A percentile compares a stretch with the other conserved stretches of the same genome.
phyloP scores from a whole-genome alignment of 1,140 invertebrate genomes.

The Diorhabda sublineata region DNA sequence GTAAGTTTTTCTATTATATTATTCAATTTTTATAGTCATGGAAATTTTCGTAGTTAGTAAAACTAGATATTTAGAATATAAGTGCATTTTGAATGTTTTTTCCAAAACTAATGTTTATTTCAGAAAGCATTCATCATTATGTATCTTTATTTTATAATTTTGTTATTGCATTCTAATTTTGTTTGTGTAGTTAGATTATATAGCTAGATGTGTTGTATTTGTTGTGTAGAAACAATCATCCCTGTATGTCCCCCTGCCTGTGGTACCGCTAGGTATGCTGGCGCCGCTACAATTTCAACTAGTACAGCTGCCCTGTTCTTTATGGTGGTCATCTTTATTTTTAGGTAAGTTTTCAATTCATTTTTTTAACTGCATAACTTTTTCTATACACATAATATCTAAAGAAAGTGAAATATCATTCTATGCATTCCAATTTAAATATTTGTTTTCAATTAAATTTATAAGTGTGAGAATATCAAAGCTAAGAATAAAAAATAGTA shows the following conservation, averaged over 20 bases:
- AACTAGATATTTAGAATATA: no score
- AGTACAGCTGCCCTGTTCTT: constrained; percentile 38
- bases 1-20: constrained; percentile 52
- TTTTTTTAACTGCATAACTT: background rate
- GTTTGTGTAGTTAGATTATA: constrained; percentile 23
- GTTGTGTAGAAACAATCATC: constrained; percentile 75
- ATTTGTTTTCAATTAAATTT: no score
- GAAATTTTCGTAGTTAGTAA: no score
- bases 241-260: constrained; percentile 91
- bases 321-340: constrained; percentile 35
- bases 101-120: no score
- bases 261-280: constrained; percentile 55
- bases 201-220: constrained; percentile 24
- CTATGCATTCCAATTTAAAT: no score
- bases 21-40: no score
- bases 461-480: no score
- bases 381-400: no score
- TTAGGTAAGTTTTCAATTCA: constrained; percentile 36
- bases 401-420: no score
- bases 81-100: no score
- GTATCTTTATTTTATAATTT: constrained; percentile 7
- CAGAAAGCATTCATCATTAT: no score
- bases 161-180: constrained; percentile 8
- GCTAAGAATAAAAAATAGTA: no score
- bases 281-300: constrained; percentile 38